These are phyloP conservation scores for Xestobium rufovillosum DNA, from an alignment of 2,888 invertebrate species.

Conservation along the genomic window DNA sequence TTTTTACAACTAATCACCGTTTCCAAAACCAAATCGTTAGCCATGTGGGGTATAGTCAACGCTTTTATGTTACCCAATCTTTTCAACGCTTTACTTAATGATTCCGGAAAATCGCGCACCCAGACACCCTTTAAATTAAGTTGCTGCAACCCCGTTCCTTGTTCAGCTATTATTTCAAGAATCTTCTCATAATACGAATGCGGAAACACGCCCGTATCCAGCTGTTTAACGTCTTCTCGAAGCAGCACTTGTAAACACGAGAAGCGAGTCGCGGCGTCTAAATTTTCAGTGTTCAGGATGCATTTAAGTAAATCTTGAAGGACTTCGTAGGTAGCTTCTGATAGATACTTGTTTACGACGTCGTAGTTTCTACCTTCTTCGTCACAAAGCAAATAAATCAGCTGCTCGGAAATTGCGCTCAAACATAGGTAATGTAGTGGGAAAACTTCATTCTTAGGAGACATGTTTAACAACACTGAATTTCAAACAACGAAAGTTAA, in stretches of 20 bases:
- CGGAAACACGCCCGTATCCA: slow-evolving; percentile 63
- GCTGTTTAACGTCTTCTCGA: slow-evolving; percentile 56
- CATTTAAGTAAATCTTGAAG: slow-evolving; percentile 60
- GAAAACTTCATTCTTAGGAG: slow-evolving; percentile 55
- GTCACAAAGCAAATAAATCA: slow-evolving; percentile 56
- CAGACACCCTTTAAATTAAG: slow-evolving; percentile 66
- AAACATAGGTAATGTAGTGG: slow-evolving; percentile 53
- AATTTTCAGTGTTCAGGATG: slow-evolving; percentile 56
- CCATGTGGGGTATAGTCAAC: slow-evolving; percentile 61
- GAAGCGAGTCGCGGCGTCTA: slow-evolving; percentile 61
- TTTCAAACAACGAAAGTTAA: background rate
- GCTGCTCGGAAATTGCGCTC: slow-evolving; percentile 53
- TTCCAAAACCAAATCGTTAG: slow-evolving; percentile 59
- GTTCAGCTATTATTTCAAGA: slow-evolving; percentile 55
- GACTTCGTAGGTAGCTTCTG: slow-evolving; percentile 55
- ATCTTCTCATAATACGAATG: slow-evolving; percentile 64
- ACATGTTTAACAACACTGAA: slow-evolving; percentile 47
- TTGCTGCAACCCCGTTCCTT: slow-evolving; percentile 54
- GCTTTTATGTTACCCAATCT: slow-evolving; percentile 53
- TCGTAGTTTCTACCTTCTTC: slow-evolving; percentile 47
- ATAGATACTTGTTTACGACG: slow-evolving; percentile 40
- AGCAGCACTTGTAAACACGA: slow-evolving; percentile 58
- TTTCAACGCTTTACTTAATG: slow-evolving; percentile 54
- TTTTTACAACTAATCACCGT: slow-evolving; percentile 50
- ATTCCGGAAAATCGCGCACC: slow-evolving; percentile 60